Base-by-base conservation (phyloP, 2,113 vertebrate genomes). In the Ivindomyrus marchei region DNA sequence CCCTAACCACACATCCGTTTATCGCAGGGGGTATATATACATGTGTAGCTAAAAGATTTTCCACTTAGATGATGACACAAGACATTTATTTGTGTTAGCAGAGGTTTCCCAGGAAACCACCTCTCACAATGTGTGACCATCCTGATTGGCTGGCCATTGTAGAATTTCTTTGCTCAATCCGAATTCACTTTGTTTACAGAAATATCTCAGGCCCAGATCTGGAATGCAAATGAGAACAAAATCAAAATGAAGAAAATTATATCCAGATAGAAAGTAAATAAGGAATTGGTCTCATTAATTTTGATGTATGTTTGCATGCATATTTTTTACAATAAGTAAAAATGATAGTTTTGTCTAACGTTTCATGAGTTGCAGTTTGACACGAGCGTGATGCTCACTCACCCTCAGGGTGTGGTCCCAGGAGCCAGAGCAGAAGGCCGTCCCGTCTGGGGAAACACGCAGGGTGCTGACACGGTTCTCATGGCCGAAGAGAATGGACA, bases 381-480 rank as follows among this genome's bases (percentile, higher is more conserved):
- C 21, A 42, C 0, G 74, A 8, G 74, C 0, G 5, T 8, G 36
- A 39, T 7, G 50, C 50, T 31, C 4, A 19, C 49, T 94, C 93
- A 99, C 98, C 91, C 98, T 96, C 1, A 99, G 96, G 74, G 98
- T 99, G 93, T 99, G 98, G 92, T 99, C 98, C 98, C 98, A 99
- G 42, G 98, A 99, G 80, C 98, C 98, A 0, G 98, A 97, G 95
- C 97, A 97, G 95, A 99, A 99, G 0, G 98, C 97, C 0, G 98
- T 99, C 47, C 98, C 98, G 0, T 99, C 98, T 0, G 98, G 98
- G 39, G 98, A 99, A 1, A 99, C 97, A 0, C 98, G 96, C 89
- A 99, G 94, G 0, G 98, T 98, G 88, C 98, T 99, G 89, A 99
- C 98, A 0, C 98, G 96, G 92, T 99, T 99, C 91, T 99, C 98